A percentile compares a stretch with the other conserved stretches of the same genome.
These are phyloP conservation scores for Prunella fulvescens DNA, from an alignment of 2,113 vertebrate species.

Conservation along the genomic window DNA sequence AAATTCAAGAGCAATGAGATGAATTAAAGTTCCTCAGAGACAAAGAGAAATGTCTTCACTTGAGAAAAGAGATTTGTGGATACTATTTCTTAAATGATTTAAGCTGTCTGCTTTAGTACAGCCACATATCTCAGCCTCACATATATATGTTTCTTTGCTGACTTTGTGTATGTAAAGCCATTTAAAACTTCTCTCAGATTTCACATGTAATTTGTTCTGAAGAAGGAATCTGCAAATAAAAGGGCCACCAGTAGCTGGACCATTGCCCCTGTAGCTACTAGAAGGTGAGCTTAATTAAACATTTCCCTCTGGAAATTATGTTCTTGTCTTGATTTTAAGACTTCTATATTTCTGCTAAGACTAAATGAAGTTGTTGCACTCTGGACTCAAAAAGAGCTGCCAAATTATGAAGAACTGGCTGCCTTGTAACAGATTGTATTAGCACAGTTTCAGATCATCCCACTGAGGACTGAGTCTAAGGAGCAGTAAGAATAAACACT, in stretches of 20 bases:
- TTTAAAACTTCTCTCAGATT: not conserved
- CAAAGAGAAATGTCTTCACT: constrained; percentile 48
- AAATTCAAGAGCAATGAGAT: constrained; percentile 35
- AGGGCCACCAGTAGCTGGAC: not conserved
- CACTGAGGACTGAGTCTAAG: not conserved
- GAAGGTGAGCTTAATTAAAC: not conserved
- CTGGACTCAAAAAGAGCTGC: not conserved
- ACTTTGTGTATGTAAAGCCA: not conserved
- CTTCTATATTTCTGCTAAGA: not conserved
- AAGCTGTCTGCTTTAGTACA: not conserved
- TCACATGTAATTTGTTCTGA: not conserved
- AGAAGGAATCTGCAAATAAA: not conserved
- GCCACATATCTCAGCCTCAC: not conserved
- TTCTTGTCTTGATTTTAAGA: not conserved
- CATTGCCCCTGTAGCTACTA: not conserved
- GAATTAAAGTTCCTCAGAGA: constrained; percentile 45
- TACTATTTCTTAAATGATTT: not conserved
- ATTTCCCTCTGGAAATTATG: not conserved
- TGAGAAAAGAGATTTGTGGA: not conserved
- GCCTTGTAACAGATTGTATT: not conserved
- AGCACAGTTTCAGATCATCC: not conserved
- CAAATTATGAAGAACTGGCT: not conserved
- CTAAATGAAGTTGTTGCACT: not conserved
- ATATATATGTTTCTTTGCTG: not conserved
- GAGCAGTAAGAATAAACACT: not conserved